These are phyloP conservation scores for Epinephelus cyanopodus DNA, from an alignment of 2,113 vertebrate species.

Conservation along the genomic window DNA sequence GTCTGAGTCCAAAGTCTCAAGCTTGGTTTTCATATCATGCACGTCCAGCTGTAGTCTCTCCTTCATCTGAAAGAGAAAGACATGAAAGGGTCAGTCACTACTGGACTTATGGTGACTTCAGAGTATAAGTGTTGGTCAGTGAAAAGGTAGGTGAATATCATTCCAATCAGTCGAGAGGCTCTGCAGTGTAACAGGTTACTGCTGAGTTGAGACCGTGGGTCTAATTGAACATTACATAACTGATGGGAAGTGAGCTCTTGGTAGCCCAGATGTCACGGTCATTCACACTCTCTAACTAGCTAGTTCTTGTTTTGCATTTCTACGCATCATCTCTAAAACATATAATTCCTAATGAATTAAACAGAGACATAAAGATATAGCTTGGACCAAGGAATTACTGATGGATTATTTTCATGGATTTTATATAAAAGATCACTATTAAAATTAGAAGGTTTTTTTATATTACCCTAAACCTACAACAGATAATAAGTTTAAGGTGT, in stretches of 20 bases:
- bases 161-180: too few relatives aligned
- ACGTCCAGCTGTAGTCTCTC: slow-evolving; percentile 58
- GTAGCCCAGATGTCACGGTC: background rate
- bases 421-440: background rate
- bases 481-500: background rate
- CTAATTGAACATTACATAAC: background rate
- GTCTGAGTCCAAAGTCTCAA: slow-evolving; percentile 23
- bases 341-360: too few relatives aligned
- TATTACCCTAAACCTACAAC: background rate
- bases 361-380: too few relatives aligned
- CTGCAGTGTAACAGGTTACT: background rate
- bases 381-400: too few relatives aligned
- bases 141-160: background rate
- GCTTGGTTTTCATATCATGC: slow-evolving; percentile 38
- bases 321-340: too few relatives aligned
- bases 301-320: too few relatives aligned
- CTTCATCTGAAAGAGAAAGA: slow-evolving; percentile 54
- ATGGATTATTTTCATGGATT: too few relatives aligned
- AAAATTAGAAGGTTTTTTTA: too few relatives aligned
- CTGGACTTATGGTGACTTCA: background rate
- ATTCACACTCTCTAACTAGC: background rate
- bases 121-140: background rate
- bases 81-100: background rate
- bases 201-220: background rate
- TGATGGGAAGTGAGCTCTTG: background rate